Conservation (phyloP, 1,140 invertebrate species). For the Idris sp. region DNA sequence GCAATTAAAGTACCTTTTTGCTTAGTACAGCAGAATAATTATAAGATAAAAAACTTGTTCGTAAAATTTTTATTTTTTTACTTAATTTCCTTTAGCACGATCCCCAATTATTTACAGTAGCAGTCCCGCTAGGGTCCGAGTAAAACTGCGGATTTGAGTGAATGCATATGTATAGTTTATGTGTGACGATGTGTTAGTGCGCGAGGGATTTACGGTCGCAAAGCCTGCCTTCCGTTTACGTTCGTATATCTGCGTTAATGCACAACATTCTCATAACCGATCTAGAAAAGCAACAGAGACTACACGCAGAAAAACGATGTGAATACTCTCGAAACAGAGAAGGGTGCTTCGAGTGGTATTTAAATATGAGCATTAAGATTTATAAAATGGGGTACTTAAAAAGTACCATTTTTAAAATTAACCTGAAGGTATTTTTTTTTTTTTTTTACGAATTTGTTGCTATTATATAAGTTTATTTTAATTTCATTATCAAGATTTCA, state of each 20-base stretch:
- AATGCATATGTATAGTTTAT: conserved; percentile 19
- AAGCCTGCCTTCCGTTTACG: conserved; percentile 55
- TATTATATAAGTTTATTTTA: no score
- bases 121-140: conserved; percentile 46
- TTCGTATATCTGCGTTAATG: conserved; percentile 56
- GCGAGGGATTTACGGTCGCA: conserved; percentile 58
- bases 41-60: no score
- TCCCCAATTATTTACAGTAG: conserved; percentile 50
- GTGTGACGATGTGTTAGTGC: conserved; percentile 17
- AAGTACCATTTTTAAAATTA: no score
- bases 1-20: no score
- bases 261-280: conserved; percentile 60
- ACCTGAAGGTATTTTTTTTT: no score
- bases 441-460: no score
- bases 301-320: conserved; percentile 21
- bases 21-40: no score
- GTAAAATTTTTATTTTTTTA: conserved; percentile 25
- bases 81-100: conserved; percentile 43
- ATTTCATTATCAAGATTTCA: no score
- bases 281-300: conserved; percentile 30
- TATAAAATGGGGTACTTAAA: no score
- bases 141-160: conserved; percentile 18
- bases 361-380: no score
- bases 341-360: no score
- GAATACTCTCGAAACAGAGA: conserved; percentile 21